Percentiles rank a stretch among this genome's conserved stretches.
These are phyloP conservation scores for Subanguina moxae DNA, from an alignment of 1,140 invertebrate genomes.

Conservation along the genomic window DNA sequence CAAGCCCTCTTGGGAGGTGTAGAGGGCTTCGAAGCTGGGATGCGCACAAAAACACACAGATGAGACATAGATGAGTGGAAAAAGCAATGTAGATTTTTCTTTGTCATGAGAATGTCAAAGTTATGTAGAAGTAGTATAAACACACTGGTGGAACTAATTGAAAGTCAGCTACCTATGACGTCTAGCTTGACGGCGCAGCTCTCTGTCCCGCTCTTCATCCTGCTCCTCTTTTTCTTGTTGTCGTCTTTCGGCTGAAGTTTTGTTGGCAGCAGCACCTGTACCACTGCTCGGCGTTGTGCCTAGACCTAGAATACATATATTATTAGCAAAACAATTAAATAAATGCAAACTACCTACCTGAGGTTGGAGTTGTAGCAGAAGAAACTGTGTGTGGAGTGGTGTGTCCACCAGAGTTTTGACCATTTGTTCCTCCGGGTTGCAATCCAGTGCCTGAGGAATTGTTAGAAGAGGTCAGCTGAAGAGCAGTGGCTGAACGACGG, in stretches of 20 bases:
- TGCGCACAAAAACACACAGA: too few relatives aligned
- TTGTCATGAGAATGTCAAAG: too few relatives aligned
- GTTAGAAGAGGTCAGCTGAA: neutral
- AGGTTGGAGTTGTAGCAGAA: neutral
- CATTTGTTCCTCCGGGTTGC: neutral
- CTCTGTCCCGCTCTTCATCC: neutral
- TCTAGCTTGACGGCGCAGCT: neutral
- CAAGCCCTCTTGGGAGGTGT: too few relatives aligned
- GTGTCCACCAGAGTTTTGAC: neutral
- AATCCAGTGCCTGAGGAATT: neutral
- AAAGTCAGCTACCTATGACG: neutral
- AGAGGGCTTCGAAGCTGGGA: too few relatives aligned
- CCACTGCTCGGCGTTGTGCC: constrained; percentile 1
- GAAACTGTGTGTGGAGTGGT: neutral
- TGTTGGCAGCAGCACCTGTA: neutral
- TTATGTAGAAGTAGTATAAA: too few relatives aligned
- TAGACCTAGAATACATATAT: neutral
- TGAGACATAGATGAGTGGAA: too few relatives aligned
- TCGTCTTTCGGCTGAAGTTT: neutral
- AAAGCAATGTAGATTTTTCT: too few relatives aligned
- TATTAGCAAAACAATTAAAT: neutral
- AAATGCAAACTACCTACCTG: neutral
- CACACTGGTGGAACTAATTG: neutral
- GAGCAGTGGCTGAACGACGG: neutral
- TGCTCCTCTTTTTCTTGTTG: constrained; percentile 1